These are phyloP conservation scores for Leptoteleia sp. DNA, from an alignment of 1,140 invertebrate genomes.

Conservation along the genomic window DNA sequence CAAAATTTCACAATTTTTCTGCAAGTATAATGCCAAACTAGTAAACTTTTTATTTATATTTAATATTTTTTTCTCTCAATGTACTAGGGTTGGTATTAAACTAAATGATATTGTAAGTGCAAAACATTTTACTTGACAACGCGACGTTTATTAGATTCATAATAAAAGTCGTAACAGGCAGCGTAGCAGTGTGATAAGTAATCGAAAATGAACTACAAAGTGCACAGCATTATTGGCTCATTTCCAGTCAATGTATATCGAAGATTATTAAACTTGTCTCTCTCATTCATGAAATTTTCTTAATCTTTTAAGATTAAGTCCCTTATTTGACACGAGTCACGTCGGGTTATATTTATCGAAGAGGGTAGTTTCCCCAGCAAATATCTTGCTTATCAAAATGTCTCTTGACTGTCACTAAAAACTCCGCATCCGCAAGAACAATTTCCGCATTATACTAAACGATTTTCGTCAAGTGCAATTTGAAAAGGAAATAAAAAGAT, in stretches of 20 bases:
- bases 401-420: constrained; percentile 9
- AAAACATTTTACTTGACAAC: too few species aligned
- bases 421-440: background rate
- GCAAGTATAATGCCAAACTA: too few species aligned
- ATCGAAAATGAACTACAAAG: background rate
- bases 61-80: too few species aligned
- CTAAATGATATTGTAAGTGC: too few species aligned
- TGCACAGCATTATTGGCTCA: background rate
- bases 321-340: constrained; percentile 1
- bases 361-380: constrained; percentile 8
- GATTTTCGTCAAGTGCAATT: constrained; percentile 22
- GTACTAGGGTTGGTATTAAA: too few species aligned
- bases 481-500: constrained; percentile 23
- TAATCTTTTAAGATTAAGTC: constrained; percentile 9
- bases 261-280: constrained; percentile 15
- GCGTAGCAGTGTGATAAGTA: background rate
- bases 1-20: too few species aligned
- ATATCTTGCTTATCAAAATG: constrained; percentile 16
- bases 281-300: constrained; percentile 11
- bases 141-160: too few species aligned
- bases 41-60: too few species aligned
- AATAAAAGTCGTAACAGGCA: too few species aligned
- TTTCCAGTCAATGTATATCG: background rate
- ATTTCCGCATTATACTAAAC: constrained; percentile 23
- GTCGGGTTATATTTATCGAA: constrained; percentile 19